Conservation (phyloP, 2,113 vertebrate genomes). For the Phycodurus eques region DNA sequence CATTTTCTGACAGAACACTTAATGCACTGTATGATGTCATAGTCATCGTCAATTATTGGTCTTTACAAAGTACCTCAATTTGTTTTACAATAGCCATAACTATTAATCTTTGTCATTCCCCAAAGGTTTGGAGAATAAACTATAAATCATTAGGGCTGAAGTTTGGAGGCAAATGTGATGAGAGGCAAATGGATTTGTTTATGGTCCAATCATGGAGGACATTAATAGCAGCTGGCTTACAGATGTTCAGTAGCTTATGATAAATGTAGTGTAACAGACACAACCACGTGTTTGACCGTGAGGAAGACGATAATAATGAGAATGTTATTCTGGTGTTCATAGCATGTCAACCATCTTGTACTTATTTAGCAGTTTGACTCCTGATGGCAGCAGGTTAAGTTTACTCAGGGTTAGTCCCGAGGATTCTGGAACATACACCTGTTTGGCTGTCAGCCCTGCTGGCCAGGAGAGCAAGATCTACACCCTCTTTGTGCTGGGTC, state of each 20-base stretch:
- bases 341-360: slow-evolving; percentile 18
- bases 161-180: slow-evolving; percentile 11
- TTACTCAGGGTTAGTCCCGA: slow-evolving; percentile 71
- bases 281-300: slow-evolving; percentile 16
- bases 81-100: slow-evolving; percentile 1
- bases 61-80: slow-evolving; percentile 1
- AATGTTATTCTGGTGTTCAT: slow-evolving; percentile 18
- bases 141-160: slow-evolving; percentile 15
- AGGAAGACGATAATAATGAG: slow-evolving; percentile 37
- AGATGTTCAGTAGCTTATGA: slow-evolving; percentile 45
- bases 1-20: neutral
- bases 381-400: slow-evolving; percentile 75
- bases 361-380: slow-evolving; percentile 69
- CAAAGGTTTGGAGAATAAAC: slow-evolving; percentile 13
- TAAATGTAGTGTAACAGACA: slow-evolving; percentile 21
- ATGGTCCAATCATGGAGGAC: slow-evolving; percentile 27
- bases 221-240: slow-evolving; percentile 47
- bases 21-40: neutral
- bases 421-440: slow-evolving; percentile 84
- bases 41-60: neutral
- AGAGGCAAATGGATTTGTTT: slow-evolving; percentile 34
- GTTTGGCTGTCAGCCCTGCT: slow-evolving; percentile 75
- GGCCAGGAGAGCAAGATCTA: slow-evolving; percentile 82
- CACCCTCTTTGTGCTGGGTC: slow-evolving; percentile 79
- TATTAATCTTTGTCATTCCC: slow-evolving; percentile 15